phyloP scores from a whole-genome alignment of 2,888 invertebrate species.

The Aporophyla lueneburgensis region DNA sequence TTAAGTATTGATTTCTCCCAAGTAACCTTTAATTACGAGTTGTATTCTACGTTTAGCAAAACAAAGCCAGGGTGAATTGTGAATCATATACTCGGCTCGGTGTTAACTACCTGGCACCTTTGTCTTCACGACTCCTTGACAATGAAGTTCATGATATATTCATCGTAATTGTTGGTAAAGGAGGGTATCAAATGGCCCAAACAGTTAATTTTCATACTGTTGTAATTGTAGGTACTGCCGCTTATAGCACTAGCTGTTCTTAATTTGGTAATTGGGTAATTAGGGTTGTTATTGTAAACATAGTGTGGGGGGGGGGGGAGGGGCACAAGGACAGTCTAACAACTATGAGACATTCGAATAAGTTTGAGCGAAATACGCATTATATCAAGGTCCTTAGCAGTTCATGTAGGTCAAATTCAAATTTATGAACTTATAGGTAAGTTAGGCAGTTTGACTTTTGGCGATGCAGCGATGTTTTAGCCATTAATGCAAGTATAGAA shows the following conservation, averaged over 20 bases:
- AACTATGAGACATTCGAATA: conserved; percentile 12
- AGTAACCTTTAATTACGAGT: conserved; percentile 28
- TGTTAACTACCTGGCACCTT: conserved; percentile 25
- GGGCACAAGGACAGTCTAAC: conserved; percentile 12
- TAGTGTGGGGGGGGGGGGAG: not conserved
- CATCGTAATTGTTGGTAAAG: conserved; percentile 25
- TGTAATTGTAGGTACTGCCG: conserved; percentile 26
- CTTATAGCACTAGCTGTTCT: conserved; percentile 19
- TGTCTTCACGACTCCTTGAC: conserved; percentile 28
- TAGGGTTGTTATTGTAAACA: conserved; percentile 30
- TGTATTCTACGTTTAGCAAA: conserved; percentile 38
- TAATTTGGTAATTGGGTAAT: conserved; percentile 39
- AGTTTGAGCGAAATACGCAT: conserved; percentile 17
- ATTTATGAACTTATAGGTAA: conserved; percentile 31
- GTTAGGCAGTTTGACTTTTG: conserved; percentile 18
- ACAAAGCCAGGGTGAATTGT: conserved; percentile 25
- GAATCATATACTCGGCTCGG: conserved; percentile 40
- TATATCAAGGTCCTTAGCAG: conserved; percentile 11
- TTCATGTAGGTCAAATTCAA: conserved; percentile 38
- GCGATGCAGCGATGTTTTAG: not conserved
- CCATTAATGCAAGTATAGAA: not conserved
- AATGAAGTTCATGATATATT: conserved; percentile 37
- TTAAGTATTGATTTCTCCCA: conserved; percentile 58
- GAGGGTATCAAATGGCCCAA: conserved; percentile 24
- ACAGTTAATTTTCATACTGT: conserved; percentile 34